Evolutionary conservation across 1,140 invertebrate genomes (phyloP), one percentile per base, ranked within the genome.

Genomic region (Micrasema minimum): DNA sequence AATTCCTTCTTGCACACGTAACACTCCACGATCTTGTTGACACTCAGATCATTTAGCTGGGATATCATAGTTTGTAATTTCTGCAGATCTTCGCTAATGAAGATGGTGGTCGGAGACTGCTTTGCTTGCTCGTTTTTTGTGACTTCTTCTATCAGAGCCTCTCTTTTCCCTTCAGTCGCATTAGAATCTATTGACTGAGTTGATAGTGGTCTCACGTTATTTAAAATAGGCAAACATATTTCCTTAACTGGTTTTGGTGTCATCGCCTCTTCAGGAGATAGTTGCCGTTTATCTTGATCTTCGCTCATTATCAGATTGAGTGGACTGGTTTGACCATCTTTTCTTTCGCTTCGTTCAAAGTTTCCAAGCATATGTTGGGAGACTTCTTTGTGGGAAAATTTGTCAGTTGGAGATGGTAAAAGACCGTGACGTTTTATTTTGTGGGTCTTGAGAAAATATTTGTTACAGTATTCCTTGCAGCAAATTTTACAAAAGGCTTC

Each of bases 381-480:
- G 2, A 62, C 77, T 61, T 79, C 82, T 41, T 77, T 78, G 45
- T 82, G 79, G 31, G 80, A 81, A 7, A 83, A 80, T 62, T 82
- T 81, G 69, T 83, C 82, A 0, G 87, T 87, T 7, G 88, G 87
- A 23, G 90, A 82, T 18, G 88, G 82, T 10, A 90, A 87, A 31
- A 90, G 85, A 0, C 92, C 91, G 77, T 94, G 92, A n/a, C 90
- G 84, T 78, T 93, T 92, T 80, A 94, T 88, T 76, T 96, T 95
- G 80, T 98, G 96, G 14, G 94, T 96, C 31, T 93, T 88, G 16
- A 98, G 81, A 79, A 97, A 97, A 78, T 97, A 97, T 78, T 97
- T 96, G 80, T 97, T 98, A 81, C 93, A 94, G 80, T 97, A 95
- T 83, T 97, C 96, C 80, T 97, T 97, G 78, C 93, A 93, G 79